Percentiles rank a stretch among this genome's conserved stretches.
phyloP scores from a whole-genome alignment of 1,140 invertebrate genomes.

The Bombus soroeensis region DNA sequence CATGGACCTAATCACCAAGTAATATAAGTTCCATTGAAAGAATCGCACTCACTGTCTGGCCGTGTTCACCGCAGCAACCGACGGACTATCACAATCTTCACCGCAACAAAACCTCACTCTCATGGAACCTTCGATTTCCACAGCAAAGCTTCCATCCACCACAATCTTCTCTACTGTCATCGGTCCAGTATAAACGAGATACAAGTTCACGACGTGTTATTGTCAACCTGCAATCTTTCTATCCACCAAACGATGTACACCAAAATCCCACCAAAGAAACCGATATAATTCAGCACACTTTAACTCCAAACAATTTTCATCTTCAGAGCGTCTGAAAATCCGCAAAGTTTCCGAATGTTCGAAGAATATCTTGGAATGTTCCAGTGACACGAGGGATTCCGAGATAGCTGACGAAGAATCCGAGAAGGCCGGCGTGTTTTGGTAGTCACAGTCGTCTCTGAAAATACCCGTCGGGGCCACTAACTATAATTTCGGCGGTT shows the following conservation, averaged over 20 bases:
- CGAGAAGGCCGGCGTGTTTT: conserved; percentile 29
- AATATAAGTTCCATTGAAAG: background rate
- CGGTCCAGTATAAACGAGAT: background rate
- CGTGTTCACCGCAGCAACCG: conserved; percentile 31
- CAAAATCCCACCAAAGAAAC: background rate
- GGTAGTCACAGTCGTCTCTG: conserved; percentile 54
- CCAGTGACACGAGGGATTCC: background rate
- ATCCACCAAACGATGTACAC: background rate
- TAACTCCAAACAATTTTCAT: no score
- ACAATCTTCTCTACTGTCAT: background rate
- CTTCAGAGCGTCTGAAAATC: no score
- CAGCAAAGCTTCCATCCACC: background rate
- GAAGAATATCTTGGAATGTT: background rate
- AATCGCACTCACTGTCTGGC: conserved; percentile 20
- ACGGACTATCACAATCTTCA: conserved; percentile 29
- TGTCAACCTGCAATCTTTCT: background rate
- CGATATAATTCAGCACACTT: no score
- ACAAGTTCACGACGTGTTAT: background rate
- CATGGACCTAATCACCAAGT: background rate
- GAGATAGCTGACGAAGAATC: conserved; percentile 6
- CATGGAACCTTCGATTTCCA: background rate
- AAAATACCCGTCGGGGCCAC: conserved; percentile 74
- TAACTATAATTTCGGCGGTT: conserved; percentile 83
- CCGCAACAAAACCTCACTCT: conserved; percentile 7
- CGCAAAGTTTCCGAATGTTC: background rate